Conservation (phyloP, 92 coral and sea anemone species). For the Nematostella vectensis region DNA sequence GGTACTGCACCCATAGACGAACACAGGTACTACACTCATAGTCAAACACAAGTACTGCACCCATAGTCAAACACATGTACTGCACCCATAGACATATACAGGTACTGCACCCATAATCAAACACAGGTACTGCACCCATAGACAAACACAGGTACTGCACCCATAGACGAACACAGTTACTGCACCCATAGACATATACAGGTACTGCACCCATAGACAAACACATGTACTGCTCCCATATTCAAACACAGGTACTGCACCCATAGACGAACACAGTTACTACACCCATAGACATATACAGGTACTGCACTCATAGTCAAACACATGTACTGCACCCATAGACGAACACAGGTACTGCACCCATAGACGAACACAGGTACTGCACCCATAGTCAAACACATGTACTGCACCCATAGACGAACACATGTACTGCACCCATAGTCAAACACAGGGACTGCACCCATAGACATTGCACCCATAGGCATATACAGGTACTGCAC, state of each 20-base stretch:
- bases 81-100: neutral
- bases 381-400: neutral
- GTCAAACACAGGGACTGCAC: slow-evolving; percentile 70
- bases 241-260: slow-evolving; percentile 69
- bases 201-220: neutral
- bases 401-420: neutral
- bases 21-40: too few species aligned
- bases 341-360: slow-evolving; percentile 67
- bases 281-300: neutral
- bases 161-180: slow-evolving; percentile 48
- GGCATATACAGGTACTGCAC: slow-evolving; percentile 26
- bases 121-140: too few species aligned
- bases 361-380: slow-evolving; percentile 49
- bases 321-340: too few species aligned
- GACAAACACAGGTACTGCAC: slow-evolving; percentile 69
- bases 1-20: neutral
- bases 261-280: slow-evolving; percentile 48
- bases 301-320: neutral
- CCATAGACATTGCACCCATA: slow-evolving; percentile 14
- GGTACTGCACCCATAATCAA: neutral
- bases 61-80: slow-evolving; percentile 48
- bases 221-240: too few species aligned
- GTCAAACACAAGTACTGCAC: slow-evolving; percentile 68
- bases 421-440: too few species aligned
- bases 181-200: neutral